Percentiles rank a stretch among this genome's conserved stretches.
phyloP scores from a whole-genome alignment of 2,888 invertebrate species.

The Tenthredo amoena region DNA sequence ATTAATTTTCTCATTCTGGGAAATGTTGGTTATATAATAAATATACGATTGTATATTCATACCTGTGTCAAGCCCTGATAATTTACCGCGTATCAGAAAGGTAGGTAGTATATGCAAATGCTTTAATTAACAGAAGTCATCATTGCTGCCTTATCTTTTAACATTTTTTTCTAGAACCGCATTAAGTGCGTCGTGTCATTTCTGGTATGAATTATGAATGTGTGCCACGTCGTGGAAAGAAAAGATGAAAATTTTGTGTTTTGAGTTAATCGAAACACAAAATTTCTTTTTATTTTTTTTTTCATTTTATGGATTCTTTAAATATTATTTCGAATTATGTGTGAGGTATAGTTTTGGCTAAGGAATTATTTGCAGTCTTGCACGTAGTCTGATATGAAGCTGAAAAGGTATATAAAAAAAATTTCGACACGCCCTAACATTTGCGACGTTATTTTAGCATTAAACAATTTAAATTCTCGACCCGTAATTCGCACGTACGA shows the following conservation, averaged over 20 bases:
- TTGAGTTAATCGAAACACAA: background rate
- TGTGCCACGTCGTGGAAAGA: too few species aligned
- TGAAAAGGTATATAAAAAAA: background rate
- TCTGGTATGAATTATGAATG: too few species aligned
- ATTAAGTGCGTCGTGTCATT: too few species aligned
- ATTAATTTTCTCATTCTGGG: background rate
- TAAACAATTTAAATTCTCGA: background rate
- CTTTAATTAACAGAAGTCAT: background rate
- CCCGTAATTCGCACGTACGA: constrained; percentile 3
- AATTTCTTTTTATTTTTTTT: background rate
- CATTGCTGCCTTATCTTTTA: too few species aligned
- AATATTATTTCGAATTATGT: background rate
- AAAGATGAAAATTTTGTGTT: background rate
- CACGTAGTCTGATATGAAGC: background rate
- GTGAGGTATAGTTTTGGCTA: background rate
- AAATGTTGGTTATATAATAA: background rate
- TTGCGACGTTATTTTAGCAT: background rate
- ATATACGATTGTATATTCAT: background rate
- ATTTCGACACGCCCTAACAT: background rate
- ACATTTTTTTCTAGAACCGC: too few species aligned
- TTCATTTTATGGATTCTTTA: background rate
- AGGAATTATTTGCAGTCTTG: background rate
- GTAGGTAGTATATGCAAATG: background rate
- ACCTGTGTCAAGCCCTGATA: background rate
- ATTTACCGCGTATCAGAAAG: background rate